These are phyloP conservation scores for Polietes domitor DNA, from an alignment of 2,888 invertebrate genomes.

Conservation along the genomic window DNA sequence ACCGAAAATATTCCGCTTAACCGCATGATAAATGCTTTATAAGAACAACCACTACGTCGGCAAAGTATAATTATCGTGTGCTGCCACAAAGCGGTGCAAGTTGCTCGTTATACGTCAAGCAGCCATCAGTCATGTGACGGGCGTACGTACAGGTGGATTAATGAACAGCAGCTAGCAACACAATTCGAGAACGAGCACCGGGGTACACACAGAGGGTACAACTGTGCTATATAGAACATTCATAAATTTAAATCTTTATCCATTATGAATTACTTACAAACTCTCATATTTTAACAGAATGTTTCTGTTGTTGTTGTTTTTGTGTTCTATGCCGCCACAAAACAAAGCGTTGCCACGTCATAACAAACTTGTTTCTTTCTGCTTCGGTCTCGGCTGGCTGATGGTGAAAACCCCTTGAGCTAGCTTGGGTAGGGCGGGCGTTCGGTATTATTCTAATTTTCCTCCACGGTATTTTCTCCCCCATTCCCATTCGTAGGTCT, in stretches of 20 bases:
- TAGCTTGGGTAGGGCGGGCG: background rate
- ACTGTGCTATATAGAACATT: background rate
- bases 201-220: no score
- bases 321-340: background rate
- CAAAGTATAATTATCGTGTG: background rate
- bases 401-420: no score
- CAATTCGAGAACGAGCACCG: background rate
- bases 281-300: background rate
- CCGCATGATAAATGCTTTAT: background rate
- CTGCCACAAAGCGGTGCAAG: background rate
- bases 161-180: background rate
- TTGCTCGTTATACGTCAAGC: background rate
- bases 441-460: background rate
- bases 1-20: background rate
- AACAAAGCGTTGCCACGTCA: background rate
- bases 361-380: background rate
- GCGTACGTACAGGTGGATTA: background rate
- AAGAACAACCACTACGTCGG: background rate
- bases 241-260: constrained; percentile 31
- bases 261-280: constrained; percentile 6
- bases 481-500: background rate
- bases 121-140: background rate
- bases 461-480: background rate
- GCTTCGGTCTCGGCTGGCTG: background rate
- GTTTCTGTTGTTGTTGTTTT: no score